Evolutionary conservation across 2,113 vertebrate genomes (phyloP).

Genomic region (Parus major): DNA sequence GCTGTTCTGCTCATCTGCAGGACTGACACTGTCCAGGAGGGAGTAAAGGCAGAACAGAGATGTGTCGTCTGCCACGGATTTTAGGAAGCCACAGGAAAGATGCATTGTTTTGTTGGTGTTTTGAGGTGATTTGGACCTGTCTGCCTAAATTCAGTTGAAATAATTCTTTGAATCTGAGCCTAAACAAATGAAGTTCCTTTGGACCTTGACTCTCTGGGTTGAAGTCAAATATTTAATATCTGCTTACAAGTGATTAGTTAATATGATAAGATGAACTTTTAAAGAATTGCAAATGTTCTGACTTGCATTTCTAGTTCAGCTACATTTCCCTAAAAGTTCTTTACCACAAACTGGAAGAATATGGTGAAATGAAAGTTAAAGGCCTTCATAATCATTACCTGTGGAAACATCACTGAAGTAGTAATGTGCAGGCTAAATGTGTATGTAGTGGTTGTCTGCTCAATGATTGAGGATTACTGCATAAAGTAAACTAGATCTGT

Average conservation of each 20-base stretch:
- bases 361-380: neutral
- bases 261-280: neutral
- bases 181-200: constrained; percentile 4
- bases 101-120: neutral
- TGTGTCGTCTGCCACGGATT: neutral
- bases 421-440: neutral
- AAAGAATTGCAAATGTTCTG: neutral
- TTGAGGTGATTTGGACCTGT: neutral
- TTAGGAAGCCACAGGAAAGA: neutral
- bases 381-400: neutral
- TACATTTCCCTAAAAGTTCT: neutral
- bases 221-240: constrained; percentile 35
- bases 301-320: neutral
- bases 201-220: constrained; percentile 20
- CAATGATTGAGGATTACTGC: neutral
- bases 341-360: neutral
- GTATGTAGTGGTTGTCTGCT: neutral
- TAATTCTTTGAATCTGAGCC: neutral
- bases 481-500: neutral
- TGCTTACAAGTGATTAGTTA: neutral
- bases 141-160: neutral
- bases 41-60: neutral
- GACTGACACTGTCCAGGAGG: neutral
- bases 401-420: neutral
- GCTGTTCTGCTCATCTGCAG: neutral